Base-by-base conservation (phyloP, 2,888 invertebrate genomes). In the Pyrochroa serraticornis region DNA sequence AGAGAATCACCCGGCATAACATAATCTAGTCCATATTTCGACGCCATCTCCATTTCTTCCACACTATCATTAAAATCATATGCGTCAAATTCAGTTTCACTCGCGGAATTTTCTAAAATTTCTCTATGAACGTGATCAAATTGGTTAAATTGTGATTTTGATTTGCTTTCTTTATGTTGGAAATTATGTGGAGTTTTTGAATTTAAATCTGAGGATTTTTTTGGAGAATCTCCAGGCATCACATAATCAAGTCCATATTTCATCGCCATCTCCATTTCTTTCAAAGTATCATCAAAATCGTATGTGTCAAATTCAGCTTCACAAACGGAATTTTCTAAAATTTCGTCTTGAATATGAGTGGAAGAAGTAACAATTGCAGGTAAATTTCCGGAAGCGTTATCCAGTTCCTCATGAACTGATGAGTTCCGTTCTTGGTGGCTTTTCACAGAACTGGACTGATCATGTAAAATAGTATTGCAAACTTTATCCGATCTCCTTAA, bases 11-110 rank as follows among this genome's bases (percentile, higher is more conserved):
- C 36, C 10, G 57, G 50, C 47, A 55, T 52, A 3, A 13, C 41
- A 31, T 58, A 55, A 51, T 58, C 48, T 8, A 58, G 22, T 7
- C 58, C 62, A 8, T 58, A 7, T 41, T 50, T 60, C 10, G 60
- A 30, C 9, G 55, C 55, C 52, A 37, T 50, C 38, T 63, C 58
- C 44, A 63, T 61, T 58, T 63, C 63, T 43, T 63, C 63, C 10
- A 61, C 7, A 22, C 60, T 63, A 35, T 63, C 61, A 42, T 63
- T 60, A 43, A 63, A 63, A n/a, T 3, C 30, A 34, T 10, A 32
- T 1, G 48, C 53, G 7, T 39, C 37, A 13, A 7, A 35, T 31
- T 45, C 35, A 32, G 13, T 12, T 31, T n/a, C 39, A 13, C 13
- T 12, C 1, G 8, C 3, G n/a, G 14, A 22, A 35, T 36, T 45